Base-by-base conservation (phyloP, 30 jellyfish, hydroid and myxozoan genomes). In the Cassiopea xamachana region DNA sequence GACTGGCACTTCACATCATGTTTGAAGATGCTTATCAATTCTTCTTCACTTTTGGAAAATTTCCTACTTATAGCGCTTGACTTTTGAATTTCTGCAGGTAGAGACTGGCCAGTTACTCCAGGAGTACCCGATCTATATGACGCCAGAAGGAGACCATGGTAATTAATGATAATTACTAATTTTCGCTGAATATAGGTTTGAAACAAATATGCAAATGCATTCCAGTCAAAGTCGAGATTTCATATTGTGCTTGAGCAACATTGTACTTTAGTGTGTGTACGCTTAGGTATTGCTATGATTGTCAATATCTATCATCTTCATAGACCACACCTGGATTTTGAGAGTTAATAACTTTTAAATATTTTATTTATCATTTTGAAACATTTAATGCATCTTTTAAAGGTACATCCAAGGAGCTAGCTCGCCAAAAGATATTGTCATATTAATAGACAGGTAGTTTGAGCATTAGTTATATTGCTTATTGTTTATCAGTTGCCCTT, bases 371-470 rank as follows among this genome's bases (percentile, higher is more conserved):
- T 69, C 48, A 9, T 69, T 69, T 69, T 69, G 12, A 55, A 55
- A n/a, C 48, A n/a, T 69, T 69, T 19, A 9, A 64, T 64, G 8
- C 74, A 2, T 64, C 74, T 19, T 78, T 73, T 55, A 17, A 14
- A 93, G 98, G 98, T 93, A 93, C 84, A 93, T 93, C 17, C 98
- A 93, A 86, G 98, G 98, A 60, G 98, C 98, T 46, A 93, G 97
- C 83, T 86, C 97, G 4, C 98, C 98, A 69, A 93, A 93, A 79
- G 97, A 93, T 58, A 90, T 93, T 49, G 97, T 93, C 15, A 84
- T 93, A 16, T 85, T 93, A 10, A 93, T 93, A 18, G 98, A 93
- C 93, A 82, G 93, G 98, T 87, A 76, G 4, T 55, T 27, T 27
- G 39, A 27, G 39, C 64, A 55, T 55, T 6, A 3, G 64, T 0